These are phyloP conservation scores for Rhinogobius similis DNA, from an alignment of 2,113 vertebrate genomes.

Conservation along the genomic window DNA sequence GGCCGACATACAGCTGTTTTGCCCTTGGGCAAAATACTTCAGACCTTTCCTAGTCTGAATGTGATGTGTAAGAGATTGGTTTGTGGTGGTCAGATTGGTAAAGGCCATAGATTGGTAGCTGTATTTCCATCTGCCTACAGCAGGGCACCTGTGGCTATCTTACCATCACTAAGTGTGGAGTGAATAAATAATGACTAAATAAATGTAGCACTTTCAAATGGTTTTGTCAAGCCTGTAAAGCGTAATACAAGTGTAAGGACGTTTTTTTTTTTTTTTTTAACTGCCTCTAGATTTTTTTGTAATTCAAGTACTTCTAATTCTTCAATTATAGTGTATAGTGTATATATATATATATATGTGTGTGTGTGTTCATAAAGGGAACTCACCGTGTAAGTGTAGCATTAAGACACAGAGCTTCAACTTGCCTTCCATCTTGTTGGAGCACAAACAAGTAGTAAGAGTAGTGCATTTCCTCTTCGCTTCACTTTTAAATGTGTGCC, in stretches of 20 bases:
- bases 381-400: slow-evolving; percentile 68
- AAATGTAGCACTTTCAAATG: too few species aligned
- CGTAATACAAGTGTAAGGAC: neutral
- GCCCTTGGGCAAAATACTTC: too few species aligned
- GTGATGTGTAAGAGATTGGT: neutral
- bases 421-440: slow-evolving; percentile 57
- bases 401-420: slow-evolving; percentile 51
- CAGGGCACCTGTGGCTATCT: neutral
- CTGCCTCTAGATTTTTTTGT: neutral
- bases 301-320: neutral
- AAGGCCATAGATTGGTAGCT: neutral
- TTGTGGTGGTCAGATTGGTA: neutral
- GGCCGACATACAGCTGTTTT: too few species aligned
- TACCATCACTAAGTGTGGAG: neutral
- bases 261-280: neutral
- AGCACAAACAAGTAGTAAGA: slow-evolving; percentile 10
- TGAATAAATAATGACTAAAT: neutral
- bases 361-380: neutral
- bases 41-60: neutral
- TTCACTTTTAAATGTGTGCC: slow-evolving; percentile 39
- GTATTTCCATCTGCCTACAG: neutral
- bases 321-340: neutral
- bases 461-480: slow-evolving; percentile 68
- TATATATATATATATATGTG: too few species aligned
- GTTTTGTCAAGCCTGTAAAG: neutral